Percentiles rank a stretch among this genome's conserved stretches.
Evolutionary conservation across 2,113 vertebrate genomes (phyloP).

Genomic region (Grammomys surdaster): DNA sequence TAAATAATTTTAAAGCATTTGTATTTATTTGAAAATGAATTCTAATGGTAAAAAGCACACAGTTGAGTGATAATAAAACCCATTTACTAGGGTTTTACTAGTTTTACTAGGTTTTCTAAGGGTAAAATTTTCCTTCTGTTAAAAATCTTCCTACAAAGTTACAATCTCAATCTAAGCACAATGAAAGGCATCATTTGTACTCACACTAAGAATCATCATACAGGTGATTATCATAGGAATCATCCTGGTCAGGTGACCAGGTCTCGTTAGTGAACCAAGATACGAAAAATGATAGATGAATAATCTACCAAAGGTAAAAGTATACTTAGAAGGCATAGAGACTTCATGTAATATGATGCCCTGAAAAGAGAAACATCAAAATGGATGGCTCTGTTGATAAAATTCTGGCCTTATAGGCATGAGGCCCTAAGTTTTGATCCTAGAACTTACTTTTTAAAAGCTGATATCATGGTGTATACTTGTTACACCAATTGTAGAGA

Average conservation of each 20-base stretch:
- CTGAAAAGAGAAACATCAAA: background rate
- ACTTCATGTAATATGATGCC: background rate
- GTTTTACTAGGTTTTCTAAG: too few relatives aligned
- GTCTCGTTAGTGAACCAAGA: background rate
- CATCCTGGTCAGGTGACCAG: background rate
- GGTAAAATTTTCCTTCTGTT: background rate
- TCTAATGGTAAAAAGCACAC: background rate
- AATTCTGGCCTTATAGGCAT: background rate
- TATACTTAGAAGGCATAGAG: background rate
- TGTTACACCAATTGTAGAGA: background rate
- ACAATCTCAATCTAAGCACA: background rate
- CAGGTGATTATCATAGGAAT: background rate
- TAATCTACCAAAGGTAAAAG: background rate
- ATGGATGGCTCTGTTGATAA: too few relatives aligned
- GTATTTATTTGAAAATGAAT: background rate
- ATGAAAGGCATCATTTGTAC: background rate
- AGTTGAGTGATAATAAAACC: background rate
- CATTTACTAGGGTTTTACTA: background rate
- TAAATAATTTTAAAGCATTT: background rate
- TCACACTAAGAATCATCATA: background rate
- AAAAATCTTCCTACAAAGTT: background rate
- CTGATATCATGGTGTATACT: background rate
- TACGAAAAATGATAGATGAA: background rate
- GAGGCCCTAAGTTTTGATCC: background rate
- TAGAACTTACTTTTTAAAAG: background rate